These are phyloP conservation scores for Crenuchus spilurus DNA, from an alignment of 2,797 vertebrate genomes.

Conservation along the genomic window DNA sequence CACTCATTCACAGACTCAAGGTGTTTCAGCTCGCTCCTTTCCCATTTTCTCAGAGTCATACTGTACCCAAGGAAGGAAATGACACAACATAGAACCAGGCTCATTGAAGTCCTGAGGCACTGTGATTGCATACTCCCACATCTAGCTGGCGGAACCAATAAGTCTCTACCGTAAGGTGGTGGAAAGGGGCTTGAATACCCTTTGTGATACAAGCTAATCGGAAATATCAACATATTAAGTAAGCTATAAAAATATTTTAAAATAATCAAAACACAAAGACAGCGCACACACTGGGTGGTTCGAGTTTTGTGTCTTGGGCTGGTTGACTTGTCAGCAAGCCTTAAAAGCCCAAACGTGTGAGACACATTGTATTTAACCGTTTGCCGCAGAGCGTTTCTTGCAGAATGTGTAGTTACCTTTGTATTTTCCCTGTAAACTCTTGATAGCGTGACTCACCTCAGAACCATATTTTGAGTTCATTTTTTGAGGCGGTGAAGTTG, in stretches of 20 bases:
- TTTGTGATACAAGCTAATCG: slow-evolving; percentile 19
- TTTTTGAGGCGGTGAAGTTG: not conserved
- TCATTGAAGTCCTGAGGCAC: slow-evolving; percentile 76
- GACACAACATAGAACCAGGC: slow-evolving; percentile 71
- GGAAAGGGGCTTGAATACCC: slow-evolving; percentile 11
- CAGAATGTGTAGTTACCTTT: not conserved
- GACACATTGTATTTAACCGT: not conserved
- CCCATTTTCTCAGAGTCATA: slow-evolving; percentile 75
- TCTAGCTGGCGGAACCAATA: slow-evolving; percentile 33
- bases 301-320: not conserved
- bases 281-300: not conserved
- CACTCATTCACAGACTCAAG: slow-evolving; percentile 66
- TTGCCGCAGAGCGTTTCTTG: not conserved
- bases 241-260: slow-evolving; percentile 19
- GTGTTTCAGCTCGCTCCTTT: slow-evolving; percentile 62
- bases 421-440: not conserved
- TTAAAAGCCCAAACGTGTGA: not conserved
- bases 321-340: not conserved
- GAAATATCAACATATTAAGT: slow-evolving; percentile 40
- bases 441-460: not conserved
- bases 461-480: not conserved
- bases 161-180: slow-evolving; percentile 59
- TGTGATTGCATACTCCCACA: slow-evolving; percentile 60
- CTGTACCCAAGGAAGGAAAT: slow-evolving; percentile 76
- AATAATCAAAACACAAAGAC: not conserved